Percentiles rank a stretch among this genome's conserved stretches.
phyloP scores from a whole-genome alignment of 2,113 vertebrate genomes.

The Psilopogon haemacephalus region DNA sequence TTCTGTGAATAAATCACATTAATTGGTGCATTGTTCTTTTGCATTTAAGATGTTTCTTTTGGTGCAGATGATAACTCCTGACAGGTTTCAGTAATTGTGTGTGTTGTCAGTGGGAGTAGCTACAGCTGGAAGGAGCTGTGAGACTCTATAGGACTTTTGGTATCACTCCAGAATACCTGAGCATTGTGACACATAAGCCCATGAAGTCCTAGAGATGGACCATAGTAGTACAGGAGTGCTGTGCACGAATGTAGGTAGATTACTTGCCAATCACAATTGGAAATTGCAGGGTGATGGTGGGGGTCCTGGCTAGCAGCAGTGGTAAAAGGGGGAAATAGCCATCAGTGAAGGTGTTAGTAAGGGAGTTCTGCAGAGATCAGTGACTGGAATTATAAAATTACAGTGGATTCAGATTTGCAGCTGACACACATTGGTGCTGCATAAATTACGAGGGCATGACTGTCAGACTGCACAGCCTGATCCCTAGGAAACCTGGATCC shows the following conservation, averaged over 20 bases:
- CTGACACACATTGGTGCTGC: background rate
- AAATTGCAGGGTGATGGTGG: background rate
- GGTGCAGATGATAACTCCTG: background rate
- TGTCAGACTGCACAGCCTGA: accelerated
- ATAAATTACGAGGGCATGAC: background rate
- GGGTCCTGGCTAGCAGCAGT: background rate
- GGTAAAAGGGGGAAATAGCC: accelerated
- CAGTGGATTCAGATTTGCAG: background rate
- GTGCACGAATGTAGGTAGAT: background rate
- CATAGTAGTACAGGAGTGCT: accelerated
- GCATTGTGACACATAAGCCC: background rate
- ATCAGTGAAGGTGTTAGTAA: background rate
- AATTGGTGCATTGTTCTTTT: background rate
- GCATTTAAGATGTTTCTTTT: background rate
- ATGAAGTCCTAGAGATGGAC: background rate
- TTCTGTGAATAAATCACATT: background rate
- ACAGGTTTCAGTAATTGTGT: background rate
- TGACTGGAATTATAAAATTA: background rate
- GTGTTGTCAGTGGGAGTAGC: background rate
- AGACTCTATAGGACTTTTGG: background rate
- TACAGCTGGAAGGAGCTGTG: background rate
- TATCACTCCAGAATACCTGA: background rate
- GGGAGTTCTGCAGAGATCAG: background rate
- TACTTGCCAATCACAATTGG: background rate
- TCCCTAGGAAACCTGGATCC: background rate